phyloP scores from a whole-genome alignment of 2,113 vertebrate species.

The Phylloscopus trochiloides region DNA sequence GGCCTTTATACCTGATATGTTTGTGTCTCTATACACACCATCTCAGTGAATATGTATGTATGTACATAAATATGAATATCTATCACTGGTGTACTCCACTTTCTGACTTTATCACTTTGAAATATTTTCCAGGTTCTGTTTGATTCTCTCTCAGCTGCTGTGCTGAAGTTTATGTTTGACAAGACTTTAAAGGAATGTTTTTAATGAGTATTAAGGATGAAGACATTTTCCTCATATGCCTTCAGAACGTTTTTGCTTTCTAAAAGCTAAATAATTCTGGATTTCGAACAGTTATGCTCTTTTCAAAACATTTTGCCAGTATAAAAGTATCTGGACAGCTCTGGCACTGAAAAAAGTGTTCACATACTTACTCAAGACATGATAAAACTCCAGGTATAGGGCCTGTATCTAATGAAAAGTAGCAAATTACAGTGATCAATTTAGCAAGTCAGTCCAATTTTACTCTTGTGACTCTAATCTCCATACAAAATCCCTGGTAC shows the following conservation, averaged over 20 bases:
- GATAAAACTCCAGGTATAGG: not conserved
- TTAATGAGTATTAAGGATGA: slow-evolving; percentile 1
- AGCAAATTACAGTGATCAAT: not conserved
- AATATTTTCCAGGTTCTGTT: not conserved
- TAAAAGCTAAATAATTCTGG: slow-evolving; percentile 4
- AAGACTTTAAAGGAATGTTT: not conserved
- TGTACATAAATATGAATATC: not conserved
- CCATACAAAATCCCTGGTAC: not conserved
- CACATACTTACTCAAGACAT: not conserved
- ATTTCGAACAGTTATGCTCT: slow-evolving; percentile 8
- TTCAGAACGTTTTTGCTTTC: not conserved
- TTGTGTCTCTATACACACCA: not conserved
- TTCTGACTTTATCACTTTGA: not conserved
- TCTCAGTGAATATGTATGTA: not conserved
- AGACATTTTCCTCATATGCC: not conserved
- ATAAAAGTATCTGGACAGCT: not conserved
- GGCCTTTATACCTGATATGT: not conserved
- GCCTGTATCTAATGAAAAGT: not conserved
- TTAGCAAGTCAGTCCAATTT: not conserved
- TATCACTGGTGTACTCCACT: not conserved
- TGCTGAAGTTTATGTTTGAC: not conserved
- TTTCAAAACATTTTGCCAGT: not conserved
- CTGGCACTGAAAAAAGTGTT: not conserved
- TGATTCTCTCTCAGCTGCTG: not conserved
- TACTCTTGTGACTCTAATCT: not conserved